Percentiles rank a stretch among this genome's conserved stretches.
Conservation (phyloP, 2,888 invertebrate genomes). For the Helleia helle region DNA sequence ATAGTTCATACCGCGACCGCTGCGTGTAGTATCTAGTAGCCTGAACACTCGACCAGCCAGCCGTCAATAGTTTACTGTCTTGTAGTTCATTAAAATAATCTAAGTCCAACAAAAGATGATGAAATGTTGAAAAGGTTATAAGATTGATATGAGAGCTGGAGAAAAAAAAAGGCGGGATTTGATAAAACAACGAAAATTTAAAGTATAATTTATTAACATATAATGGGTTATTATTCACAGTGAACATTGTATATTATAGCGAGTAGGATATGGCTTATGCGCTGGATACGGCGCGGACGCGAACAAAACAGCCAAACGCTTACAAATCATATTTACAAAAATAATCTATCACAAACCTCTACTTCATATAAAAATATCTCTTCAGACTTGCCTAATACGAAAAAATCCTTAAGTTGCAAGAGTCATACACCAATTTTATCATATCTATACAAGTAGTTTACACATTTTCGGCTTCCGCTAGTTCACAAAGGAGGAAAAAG, state of each 20-base stretch:
- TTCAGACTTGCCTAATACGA: too few species aligned
- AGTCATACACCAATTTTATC: background rate
- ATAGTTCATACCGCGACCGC: too few species aligned
- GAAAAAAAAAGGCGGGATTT: too few species aligned
- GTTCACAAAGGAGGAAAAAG: background rate
- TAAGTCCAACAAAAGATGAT: too few species aligned
- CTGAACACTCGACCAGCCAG: too few species aligned
- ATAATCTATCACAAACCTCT: constrained; percentile 4
- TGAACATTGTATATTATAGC: constrained; percentile 35
- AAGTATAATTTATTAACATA: constrained; percentile 53
- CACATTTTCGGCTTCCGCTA: constrained; percentile 5
- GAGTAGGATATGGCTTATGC: constrained; percentile 33
- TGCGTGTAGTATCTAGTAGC: too few species aligned
- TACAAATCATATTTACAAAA: constrained; percentile 11
- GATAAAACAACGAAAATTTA: constrained; percentile 20
- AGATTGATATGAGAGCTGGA: too few species aligned
- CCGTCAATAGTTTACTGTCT: too few species aligned
- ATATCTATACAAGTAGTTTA: too few species aligned
- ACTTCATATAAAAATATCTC: constrained; percentile 3
- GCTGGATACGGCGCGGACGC: constrained; percentile 20
- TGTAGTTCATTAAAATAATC: too few species aligned
- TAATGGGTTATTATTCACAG: constrained; percentile 47
- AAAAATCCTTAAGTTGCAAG: too few species aligned
- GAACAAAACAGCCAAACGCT: constrained; percentile 15
- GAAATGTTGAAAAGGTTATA: too few species aligned